phyloP scores from a whole-genome alignment of 2,888 invertebrate species.

The Siphonodentalium dalli region DNA sequence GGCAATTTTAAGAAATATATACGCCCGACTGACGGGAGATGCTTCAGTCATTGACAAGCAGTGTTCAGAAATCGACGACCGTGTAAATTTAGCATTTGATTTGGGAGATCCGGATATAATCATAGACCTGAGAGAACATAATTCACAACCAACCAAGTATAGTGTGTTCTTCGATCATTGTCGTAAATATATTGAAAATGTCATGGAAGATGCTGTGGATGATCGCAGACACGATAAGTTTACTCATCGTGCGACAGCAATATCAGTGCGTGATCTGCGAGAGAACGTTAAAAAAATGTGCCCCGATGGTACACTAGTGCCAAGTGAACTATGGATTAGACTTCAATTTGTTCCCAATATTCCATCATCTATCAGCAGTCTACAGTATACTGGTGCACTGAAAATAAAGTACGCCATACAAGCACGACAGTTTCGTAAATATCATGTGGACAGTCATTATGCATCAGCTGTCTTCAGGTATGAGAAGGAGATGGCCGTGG shows the following conservation, averaged over 20 bases:
- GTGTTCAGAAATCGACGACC: too few relatives aligned
- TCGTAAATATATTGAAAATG: not conserved
- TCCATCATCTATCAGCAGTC: too few relatives aligned
- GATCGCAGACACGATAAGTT: slow-evolving; percentile 5
- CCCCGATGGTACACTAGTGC: not conserved
- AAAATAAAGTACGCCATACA: too few relatives aligned
- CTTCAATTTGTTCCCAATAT: too few relatives aligned
- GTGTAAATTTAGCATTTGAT: too few relatives aligned
- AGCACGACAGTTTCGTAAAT: too few relatives aligned
- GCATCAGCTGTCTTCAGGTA: not conserved
- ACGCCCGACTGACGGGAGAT: too few relatives aligned
- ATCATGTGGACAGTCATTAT: too few relatives aligned
- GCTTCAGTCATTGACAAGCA: too few relatives aligned
- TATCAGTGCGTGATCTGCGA: not conserved
- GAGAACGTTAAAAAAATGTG: not conserved
- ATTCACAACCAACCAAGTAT: not conserved
- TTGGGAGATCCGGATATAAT: slow-evolving; percentile 2
- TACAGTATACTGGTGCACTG: too few relatives aligned
- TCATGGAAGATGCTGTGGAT: slow-evolving; percentile 1
- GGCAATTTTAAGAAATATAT: too few relatives aligned
- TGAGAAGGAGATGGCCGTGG: slow-evolving; percentile 1
- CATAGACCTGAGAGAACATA: not conserved
- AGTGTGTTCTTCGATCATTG: slow-evolving; percentile 3
- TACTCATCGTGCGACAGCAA: slow-evolving; percentile 4
- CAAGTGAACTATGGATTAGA: too few relatives aligned